Conservation (phyloP, 2,113 vertebrate genomes). For the Camarhynchus parvulus region DNA sequence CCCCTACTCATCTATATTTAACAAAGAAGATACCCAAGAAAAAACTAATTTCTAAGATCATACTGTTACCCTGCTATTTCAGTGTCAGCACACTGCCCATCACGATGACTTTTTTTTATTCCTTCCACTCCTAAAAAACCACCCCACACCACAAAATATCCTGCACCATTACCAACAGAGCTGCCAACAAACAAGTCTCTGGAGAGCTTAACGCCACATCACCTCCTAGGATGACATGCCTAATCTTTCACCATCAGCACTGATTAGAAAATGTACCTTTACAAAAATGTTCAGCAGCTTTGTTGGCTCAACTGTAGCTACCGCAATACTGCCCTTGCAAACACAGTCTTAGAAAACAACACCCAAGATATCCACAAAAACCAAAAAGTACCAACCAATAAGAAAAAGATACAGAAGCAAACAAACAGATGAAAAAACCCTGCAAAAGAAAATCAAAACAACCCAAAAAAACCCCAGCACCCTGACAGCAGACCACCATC, state of each 20-base stretch:
- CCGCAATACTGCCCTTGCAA: background rate
- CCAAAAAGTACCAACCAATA: background rate
- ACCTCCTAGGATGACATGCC: background rate
- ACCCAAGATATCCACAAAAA: background rate
- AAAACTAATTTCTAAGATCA: background rate
- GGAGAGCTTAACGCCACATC: background rate
- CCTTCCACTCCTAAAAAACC: background rate
- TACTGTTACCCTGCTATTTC: background rate
- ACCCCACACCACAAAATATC: background rate
- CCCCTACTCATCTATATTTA: background rate
- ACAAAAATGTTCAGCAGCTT: background rate
- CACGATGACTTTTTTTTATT: background rate
- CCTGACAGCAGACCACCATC: background rate
- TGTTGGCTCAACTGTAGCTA: background rate
- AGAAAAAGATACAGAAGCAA: background rate
- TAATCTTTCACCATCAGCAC: background rate
- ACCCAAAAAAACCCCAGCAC: background rate
- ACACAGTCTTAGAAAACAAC: background rate
- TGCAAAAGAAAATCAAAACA: background rate
- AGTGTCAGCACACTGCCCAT: background rate
- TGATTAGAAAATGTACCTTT: background rate
- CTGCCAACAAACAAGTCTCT: background rate
- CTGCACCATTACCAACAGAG: fast-evolving
- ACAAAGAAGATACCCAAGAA: background rate
- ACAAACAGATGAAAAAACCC: background rate